Evolutionary conservation across 2,888 invertebrate genomes (phyloP).

Genomic region (Nomada lathburiana): DNA sequence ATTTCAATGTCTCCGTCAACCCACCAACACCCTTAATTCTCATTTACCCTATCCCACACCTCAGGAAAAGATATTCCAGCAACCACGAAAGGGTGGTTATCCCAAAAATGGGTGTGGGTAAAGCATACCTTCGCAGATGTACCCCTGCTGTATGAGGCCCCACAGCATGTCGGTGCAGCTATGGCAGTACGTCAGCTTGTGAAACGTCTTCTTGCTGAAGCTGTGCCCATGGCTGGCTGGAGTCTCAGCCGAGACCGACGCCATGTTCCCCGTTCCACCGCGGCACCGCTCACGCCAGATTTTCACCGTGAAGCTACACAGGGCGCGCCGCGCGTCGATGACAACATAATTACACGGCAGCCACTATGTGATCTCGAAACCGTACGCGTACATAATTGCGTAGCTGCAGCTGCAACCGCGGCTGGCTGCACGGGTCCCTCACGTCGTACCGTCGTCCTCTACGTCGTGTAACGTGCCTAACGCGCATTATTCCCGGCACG

Average conservation of each 20-base stretch:
- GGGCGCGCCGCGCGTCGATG: conserved; percentile 79
- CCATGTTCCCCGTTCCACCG: conserved; percentile 87
- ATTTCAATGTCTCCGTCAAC: no score
- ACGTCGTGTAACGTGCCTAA: conserved; percentile 77
- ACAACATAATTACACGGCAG: conserved; percentile 84
- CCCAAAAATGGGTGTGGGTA: conserved; percentile 24
- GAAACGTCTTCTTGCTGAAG: conserved; percentile 99
- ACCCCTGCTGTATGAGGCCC: conserved; percentile 99
- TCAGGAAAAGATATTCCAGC: no score
- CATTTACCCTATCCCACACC: background rate
- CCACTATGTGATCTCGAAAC: conserved; percentile 86
- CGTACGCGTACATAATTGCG: conserved; percentile 87
- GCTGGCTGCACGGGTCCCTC: conserved; percentile 63
- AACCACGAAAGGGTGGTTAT: background rate
- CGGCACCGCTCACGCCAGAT: conserved; percentile 87
- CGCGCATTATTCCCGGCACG: conserved; percentile 77
- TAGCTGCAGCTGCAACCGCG: conserved; percentile 82
- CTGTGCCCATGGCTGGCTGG: conserved; percentile 93
- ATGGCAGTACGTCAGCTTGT: conserved; percentile 99
- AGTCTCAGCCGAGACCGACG: conserved; percentile 86
- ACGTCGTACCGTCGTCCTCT: conserved; percentile 70
- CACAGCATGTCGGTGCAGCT: conserved; percentile 99
- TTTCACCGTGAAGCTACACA: conserved; percentile 87
- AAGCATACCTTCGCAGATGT: conserved; percentile 97
- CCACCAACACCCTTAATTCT: no score